Base-by-base conservation (phyloP, 2,797 vertebrate species). In the Toxotes lorentzi region DNA sequence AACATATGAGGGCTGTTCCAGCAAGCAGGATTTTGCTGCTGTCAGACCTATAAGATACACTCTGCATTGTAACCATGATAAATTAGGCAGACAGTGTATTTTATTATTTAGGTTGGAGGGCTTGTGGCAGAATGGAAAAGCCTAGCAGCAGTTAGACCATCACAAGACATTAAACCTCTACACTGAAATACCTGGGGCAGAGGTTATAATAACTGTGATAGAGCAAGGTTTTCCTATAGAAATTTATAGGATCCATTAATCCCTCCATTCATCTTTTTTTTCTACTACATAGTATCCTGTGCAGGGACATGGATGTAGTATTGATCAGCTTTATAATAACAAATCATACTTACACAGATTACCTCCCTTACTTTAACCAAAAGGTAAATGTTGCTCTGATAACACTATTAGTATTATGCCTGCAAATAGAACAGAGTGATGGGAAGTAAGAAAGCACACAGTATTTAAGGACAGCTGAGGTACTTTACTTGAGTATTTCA, bases 201-300 rank as follows among this genome's bases (percentile, higher is more conserved):
- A 5, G 17, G 34, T 23, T 72, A 50, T 41, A 54, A 13, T 56
- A 50, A 23, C 34, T 1, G 7, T 47, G 30, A 67, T 30, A 47
- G 45, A 41, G 61, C 51, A 70, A 47, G 48, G 48, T 47, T 64
- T 53, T 60, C n/a, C 45, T 19, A 13, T 23, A 50, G 45, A 57
- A 75, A 50, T 40, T 24, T 74, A 65, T 50, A 30, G 38, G 38
- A 76, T 64, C 68, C 38, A 69, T 34, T 23, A 9, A 50, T 38
- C 9, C 21, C 48, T 17, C n/a, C 11, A n/a, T 57, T 53, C 35
- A 66, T 66, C 57, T 65, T 35, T 17, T 40, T 32, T 40, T 32
- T 24, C 14, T 45, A 23, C 14, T 27, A 38, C 45, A 24, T 16
- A 16, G n/a, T n/a, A 45, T 57, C 19, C 47, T 56, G 38, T 51